These are phyloP conservation scores for Cranoglanis bouderius DNA, from an alignment of 2,113 vertebrate species.

Conservation along the genomic window DNA sequence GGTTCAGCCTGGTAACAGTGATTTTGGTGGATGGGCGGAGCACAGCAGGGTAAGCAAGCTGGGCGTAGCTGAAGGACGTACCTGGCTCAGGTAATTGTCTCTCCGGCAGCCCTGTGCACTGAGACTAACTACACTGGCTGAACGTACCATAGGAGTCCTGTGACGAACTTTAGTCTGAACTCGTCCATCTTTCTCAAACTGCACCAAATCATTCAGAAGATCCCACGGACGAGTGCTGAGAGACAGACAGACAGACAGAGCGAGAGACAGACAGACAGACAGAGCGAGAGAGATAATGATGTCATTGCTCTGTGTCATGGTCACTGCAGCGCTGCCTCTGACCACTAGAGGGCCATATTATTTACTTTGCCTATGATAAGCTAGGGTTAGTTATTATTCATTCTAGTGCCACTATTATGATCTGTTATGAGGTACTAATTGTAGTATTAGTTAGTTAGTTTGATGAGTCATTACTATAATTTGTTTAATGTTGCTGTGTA, in stretches of 20 bases:
- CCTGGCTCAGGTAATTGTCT: constrained; percentile 72
- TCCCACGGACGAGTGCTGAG: constrained; percentile 96
- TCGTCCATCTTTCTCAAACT: constrained; percentile 94
- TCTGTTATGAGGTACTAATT: neutral
- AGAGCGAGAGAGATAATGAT: neutral
- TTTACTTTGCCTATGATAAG: neutral
- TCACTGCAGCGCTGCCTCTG: neutral
- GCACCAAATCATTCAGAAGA: constrained; percentile 95
- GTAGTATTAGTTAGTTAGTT: neutral
- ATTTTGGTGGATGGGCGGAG: constrained; percentile 43
- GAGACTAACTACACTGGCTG: constrained; percentile 81
- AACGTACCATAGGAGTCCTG: constrained; percentile 97
- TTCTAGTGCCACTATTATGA: neutral
- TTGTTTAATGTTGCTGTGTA: neutral
- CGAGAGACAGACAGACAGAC: neutral
- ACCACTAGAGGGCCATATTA: neutral
- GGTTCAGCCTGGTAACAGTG: constrained; percentile 37
- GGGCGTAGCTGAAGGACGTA: constrained; percentile 66
- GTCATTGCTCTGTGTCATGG: neutral
- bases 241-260: constrained; percentile 24
- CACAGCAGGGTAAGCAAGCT: constrained; percentile 42
- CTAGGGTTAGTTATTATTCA: neutral
- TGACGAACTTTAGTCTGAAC: constrained; percentile 97
- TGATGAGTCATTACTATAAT: neutral
- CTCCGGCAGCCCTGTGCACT: constrained; percentile 82